Base-by-base conservation (phyloP, 2,888 invertebrate genomes). In the Synanthedon vespiformis region DNA sequence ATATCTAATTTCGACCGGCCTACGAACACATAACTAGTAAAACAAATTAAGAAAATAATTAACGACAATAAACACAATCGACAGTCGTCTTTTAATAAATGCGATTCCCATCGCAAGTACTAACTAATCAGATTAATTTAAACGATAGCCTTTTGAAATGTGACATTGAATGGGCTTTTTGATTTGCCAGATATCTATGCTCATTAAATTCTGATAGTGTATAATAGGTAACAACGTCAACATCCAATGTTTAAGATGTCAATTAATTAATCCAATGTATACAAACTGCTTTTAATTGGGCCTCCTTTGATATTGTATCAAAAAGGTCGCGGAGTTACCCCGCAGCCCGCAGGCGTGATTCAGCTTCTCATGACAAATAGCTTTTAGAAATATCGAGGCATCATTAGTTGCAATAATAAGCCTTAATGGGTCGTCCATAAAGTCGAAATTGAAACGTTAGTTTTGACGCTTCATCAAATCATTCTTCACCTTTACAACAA, bases 241-340 rank as follows among this genome's bases (percentile, higher is more conserved):
- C 48, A 48, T 18, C 1, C 48, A 48, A 48, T 18, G 48, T 48
- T 48, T 48, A 6, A 48, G 48, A 48, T 16, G 48, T 16, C 48
- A 48, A 48, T 48, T 48, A 48, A 48, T 48, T 18, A 48, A 14
- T 18, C 14, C 48, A 16, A 48, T 48, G 48, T 48, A 18, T 16
- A 48, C 48, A 48, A 48, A 48, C 48, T 18, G 44, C 44, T 44
- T 48, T 14, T 48, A 48, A 48, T 48, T 48, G 48, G 48, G 48
- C 14, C 44, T 13, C 48, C 48, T 48, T 48, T 18, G 48, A 48
- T 16, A 22, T 18, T 12, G 14, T 44, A 44, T 48, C 48, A 22
- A 48, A 48, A 48, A 18, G 48, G 16, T 16, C 16, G 22, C 8
- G 34, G 10, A 34, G 34, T 34, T 22, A 34, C 10, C 48, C 48